Base-by-base conservation (phyloP, 2,888 invertebrate genomes). In the Crioceris asparagi region DNA sequence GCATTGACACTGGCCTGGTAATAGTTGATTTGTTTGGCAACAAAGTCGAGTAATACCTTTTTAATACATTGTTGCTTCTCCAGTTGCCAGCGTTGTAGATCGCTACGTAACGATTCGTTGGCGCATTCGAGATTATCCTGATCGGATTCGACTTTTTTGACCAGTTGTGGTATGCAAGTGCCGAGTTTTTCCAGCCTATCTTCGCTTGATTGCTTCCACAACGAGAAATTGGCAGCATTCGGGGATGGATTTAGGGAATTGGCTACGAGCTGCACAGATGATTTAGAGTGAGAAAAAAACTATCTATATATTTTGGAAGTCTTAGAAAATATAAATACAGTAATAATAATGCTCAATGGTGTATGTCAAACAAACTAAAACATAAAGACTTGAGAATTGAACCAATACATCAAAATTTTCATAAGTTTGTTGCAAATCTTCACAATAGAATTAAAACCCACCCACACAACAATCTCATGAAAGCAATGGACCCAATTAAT, bases 41-140 rank as follows among this genome's bases (percentile, higher is more conserved):
- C 75, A 64, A 77, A 71, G 44, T 69, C 67, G 18, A 73, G 60
- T 10, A 80, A 63, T 50, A 79, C 69, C 43, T 69, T 69, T 54
- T 76, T 77, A 34, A 81, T 57, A 57, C 77, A 78, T 19, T 68
- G 62, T 40, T 72, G 72, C 53, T 79, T 80, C 47, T 76, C 77
- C 19, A 64, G 54, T 45, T 77, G 74, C 80, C 80, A 81, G 39
- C 78, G 65, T 35, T 77, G 74, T 41, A 79, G 60, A 56, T 81
- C 80, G 27, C 79, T 76, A 34, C 76, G 65, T 17, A 81, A 60
- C 54, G 77, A 75, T 54, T 79, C 77, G 55, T 79, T 79, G 0
- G 79, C 77, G 52, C 77, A 77, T 55, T 78, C 78, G 30, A 77
- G 62, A 49, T 71, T 71, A 58, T 81, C 80, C 55, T 75, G 75